These are phyloP conservation scores for Procambarus clarkii DNA, from an alignment of 1,140 invertebrate species.

Conservation along the genomic window DNA sequence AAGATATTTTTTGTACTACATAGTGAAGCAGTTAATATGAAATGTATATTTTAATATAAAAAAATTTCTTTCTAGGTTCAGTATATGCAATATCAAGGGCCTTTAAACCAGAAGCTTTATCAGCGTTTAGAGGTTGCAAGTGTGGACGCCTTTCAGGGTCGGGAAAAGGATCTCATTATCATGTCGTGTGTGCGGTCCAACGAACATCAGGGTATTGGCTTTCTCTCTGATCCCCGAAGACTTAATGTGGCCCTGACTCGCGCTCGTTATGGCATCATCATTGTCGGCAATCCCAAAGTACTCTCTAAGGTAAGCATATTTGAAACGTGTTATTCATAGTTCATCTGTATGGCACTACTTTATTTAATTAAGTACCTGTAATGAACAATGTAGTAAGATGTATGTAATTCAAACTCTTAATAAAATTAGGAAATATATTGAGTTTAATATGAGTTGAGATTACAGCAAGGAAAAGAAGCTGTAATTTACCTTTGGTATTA, in stretches of 20 bases:
- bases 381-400: too few relatives aligned
- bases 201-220: constrained; percentile 94
- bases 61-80: constrained; percentile 76
- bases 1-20: too few relatives aligned
- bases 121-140: constrained; percentile 99
- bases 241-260: constrained; percentile 98
- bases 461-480: too few relatives aligned
- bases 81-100: constrained; percentile 99
- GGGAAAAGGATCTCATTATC: constrained; percentile 99
- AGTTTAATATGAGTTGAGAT: too few relatives aligned
- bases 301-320: constrained; percentile 82
- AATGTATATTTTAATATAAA: background rate
- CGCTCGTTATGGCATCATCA: constrained; percentile 97
- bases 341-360: too few relatives aligned
- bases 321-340: background rate
- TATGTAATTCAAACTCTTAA: too few relatives aligned
- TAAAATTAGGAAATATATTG: too few relatives aligned
- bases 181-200: constrained; percentile 93
- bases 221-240: constrained; percentile 97
- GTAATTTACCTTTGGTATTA: too few relatives aligned
- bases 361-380: too few relatives aligned
- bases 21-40: too few relatives aligned
- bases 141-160: constrained; percentile 97
- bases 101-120: constrained; percentile 96
- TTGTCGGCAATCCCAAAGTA: constrained; percentile 99